Conservation (phyloP, 2,797 vertebrate genomes). For the Karalla daura region DNA sequence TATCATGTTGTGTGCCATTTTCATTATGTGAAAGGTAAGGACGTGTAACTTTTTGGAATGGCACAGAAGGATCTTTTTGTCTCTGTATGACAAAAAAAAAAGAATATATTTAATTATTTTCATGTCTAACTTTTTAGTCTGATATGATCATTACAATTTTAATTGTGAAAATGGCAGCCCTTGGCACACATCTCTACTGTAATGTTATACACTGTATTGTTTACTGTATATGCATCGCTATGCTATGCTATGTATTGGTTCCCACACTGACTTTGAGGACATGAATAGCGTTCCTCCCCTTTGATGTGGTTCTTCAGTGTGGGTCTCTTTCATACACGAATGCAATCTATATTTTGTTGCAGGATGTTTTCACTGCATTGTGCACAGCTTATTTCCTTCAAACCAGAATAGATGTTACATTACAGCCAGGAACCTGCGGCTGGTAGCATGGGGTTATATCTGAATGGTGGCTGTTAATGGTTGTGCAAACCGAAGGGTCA, state of each 20-base stretch:
- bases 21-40: too few species aligned
- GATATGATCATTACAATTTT: slow-evolving; percentile 18
- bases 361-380: slow-evolving; percentile 18
- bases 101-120: too few species aligned
- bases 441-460: slow-evolving; percentile 19
- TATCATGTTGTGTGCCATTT: too few species aligned
- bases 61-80: too few species aligned
- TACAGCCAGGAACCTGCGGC: slow-evolving; percentile 1
- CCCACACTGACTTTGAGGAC: slow-evolving; percentile 11
- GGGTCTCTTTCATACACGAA: not conserved
- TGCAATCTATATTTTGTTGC: slow-evolving; percentile 14
- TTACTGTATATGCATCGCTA: too few species aligned
- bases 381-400: slow-evolving; percentile 17
- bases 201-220: not conserved
- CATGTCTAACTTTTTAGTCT: too few species aligned
- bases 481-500: not conserved
- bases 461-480: not conserved
- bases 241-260: slow-evolving; percentile 7
- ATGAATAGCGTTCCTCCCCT: slow-evolving; percentile 8
- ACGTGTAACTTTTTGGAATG: too few species aligned
- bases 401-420: not conserved
- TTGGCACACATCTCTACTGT: not conserved
- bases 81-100: too few species aligned
- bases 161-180: not conserved
- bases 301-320: slow-evolving; percentile 11